A percentile compares a stretch with the other conserved stretches of the same genome.
Conservation (phyloP, 2,888 invertebrate species). For the Encarsia formosa region DNA sequence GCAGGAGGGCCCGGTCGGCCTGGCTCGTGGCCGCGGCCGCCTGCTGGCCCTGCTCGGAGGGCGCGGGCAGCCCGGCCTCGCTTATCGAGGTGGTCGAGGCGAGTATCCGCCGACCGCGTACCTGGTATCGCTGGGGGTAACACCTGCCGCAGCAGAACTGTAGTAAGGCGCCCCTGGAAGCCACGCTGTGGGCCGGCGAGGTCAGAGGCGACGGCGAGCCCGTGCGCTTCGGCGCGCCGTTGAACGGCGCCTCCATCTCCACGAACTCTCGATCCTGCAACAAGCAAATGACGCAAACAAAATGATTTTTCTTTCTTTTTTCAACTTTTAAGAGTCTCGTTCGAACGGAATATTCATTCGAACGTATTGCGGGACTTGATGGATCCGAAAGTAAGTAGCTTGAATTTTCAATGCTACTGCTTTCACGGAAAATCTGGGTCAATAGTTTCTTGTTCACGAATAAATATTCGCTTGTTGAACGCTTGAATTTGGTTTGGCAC, state of each 20-base stretch:
- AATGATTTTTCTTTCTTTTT: background rate
- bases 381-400: background rate
- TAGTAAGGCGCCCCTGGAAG: slow-evolving; percentile 64
- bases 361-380: slow-evolving; percentile 6
- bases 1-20: slow-evolving; percentile 1
- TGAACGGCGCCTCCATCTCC: slow-evolving; percentile 91
- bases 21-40: no score
- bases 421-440: slow-evolving; percentile 12
- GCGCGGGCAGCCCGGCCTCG: slow-evolving; percentile 33
- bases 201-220: slow-evolving; percentile 84
- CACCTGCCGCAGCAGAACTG: slow-evolving; percentile 81
- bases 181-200: slow-evolving; percentile 81
- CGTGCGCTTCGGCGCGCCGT: slow-evolving; percentile 88
- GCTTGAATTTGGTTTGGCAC: no score
- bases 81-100: slow-evolving; percentile 49
- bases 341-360: no score
- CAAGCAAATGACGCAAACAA: no score
- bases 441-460: slow-evolving; percentile 13
- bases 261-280: slow-evolving; percentile 92
- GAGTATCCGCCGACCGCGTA: slow-evolving; percentile 54
- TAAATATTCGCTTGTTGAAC: slow-evolving; percentile 10
- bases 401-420: slow-evolving; percentile 2
- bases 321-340: background rate
- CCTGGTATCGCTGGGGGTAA: slow-evolving; percentile 86
- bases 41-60: slow-evolving; percentile 9